Percentiles rank a stretch among this genome's conserved stretches.
Evolutionary conservation across 2,113 vertebrate genomes (phyloP).

Genomic region (Hypanus sabinus): DNA sequence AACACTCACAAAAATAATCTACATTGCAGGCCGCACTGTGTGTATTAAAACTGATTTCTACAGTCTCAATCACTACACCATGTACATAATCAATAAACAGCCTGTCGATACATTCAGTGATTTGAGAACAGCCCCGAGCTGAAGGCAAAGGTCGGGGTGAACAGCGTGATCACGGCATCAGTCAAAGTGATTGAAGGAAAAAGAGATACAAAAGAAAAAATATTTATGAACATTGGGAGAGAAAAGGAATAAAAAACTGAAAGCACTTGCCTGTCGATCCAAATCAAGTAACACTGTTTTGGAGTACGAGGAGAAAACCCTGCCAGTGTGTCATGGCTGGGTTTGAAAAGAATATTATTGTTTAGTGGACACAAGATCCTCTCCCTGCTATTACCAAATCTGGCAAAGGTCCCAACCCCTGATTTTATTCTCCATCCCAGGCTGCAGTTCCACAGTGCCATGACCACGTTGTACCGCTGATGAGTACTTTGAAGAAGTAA

Average conservation of each 20-base stretch:
- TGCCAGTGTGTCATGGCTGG: background rate
- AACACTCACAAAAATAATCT: background rate
- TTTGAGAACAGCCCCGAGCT: background rate
- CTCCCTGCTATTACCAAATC: background rate
- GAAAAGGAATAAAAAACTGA: background rate
- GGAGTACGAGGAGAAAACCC: background rate
- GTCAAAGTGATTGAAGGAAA: background rate
- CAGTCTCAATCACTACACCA: slow-evolving; percentile 11
- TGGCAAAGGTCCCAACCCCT: background rate
- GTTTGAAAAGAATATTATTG: background rate
- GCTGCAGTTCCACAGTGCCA: background rate
- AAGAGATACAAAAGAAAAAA: background rate
- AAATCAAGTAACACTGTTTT: background rate
- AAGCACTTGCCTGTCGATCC: background rate
- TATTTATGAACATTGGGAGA: background rate
- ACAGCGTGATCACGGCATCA: no score
- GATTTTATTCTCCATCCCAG: background rate
- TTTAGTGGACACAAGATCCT: background rate
- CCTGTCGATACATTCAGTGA: background rate
- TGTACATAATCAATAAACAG: background rate
- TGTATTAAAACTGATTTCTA: background rate
- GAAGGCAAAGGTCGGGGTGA: background rate
- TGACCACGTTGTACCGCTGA: background rate
- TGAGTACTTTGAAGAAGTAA: background rate
- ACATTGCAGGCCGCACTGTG: background rate